phyloP scores from a whole-genome alignment of 2,113 vertebrate species.

The Xiphorhynchus elegans region DNA sequence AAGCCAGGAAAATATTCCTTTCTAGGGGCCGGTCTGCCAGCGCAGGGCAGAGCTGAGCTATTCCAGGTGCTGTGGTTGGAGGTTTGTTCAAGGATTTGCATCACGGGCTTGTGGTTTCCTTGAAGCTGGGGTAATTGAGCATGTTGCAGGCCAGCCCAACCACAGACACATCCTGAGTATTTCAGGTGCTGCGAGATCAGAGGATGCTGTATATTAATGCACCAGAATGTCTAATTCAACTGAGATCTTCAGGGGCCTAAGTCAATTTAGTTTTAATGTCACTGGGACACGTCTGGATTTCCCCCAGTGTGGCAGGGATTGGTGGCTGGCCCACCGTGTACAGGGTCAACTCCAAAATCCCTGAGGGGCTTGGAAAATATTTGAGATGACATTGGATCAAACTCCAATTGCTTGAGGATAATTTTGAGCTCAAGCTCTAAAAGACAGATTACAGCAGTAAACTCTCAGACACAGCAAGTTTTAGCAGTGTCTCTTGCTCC shows the following conservation, averaged over 20 bases:
- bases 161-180: not conserved
- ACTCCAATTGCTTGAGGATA: not conserved
- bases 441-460: slow-evolving; percentile 14
- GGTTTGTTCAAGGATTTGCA: not conserved
- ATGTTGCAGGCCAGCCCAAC: not conserved
- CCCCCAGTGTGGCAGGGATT: not conserved
- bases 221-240: not conserved
- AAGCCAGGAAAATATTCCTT: slow-evolving; percentile 1
- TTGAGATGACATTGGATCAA: not conserved
- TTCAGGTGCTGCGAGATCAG: not conserved
- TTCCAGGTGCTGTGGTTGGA: not conserved
- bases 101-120: not conserved
- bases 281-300: not conserved
- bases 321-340: not conserved
- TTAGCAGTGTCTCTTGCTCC: slow-evolving; percentile 25
- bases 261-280: not conserved
- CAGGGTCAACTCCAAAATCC: not conserved
- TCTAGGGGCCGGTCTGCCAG: not conserved
- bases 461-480: slow-evolving; percentile 35
- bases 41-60: not conserved
- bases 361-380: not conserved
- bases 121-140: not conserved
- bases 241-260: not conserved
- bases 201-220: not conserved
- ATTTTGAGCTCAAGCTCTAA: slow-evolving; percentile 3